Evolutionary conservation across 2,113 vertebrate genomes (phyloP), one percentile per base, ranked within the genome.

Genomic region (Emberiza fucata): DNA sequence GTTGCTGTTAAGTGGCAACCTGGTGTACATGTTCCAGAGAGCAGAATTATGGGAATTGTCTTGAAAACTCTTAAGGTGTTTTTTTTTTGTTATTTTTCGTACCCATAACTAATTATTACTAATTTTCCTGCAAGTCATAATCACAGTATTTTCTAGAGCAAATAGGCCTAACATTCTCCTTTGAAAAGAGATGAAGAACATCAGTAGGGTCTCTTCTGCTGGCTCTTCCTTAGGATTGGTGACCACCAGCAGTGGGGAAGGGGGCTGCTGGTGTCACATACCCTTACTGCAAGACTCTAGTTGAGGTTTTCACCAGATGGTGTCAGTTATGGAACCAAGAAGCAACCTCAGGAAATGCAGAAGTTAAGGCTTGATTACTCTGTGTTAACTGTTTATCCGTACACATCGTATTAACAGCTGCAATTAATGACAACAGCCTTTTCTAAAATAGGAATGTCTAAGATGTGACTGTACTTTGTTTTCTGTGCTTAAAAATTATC

Each of bases 331-430:
- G 81, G 84, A 89, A 90, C 81, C 2, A 23, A 97, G 93, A 82
- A 72, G 45, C 3, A 3, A 72, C 63, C 42, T 90, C 57, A 82
- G 89, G 85, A 95, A 96, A 95, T 88, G 47, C 81, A 94, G 71
- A 95, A 91, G 70, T 95, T 92, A 82, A 95, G 71, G 94, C 84
- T 95, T 95, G 94, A 82, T 95, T 97, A 69, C 89, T 45, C 91
- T 61, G 42, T 82, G 78, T 90, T 95, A 94, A 85, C 53, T 95
- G 79, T 94, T 91, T 86, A 39, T 95, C 78, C 12, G 24, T 80
- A 61, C 66, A 40, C 63, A 82, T 92, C 2, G 2, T 72, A 77
- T 47, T 87, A 90, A 80, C 8, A 6, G 24, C 66, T 85, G 70
- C 88, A 82, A 87, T 85, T 72, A 94, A 87, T 91, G 84, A 45